phyloP scores from a whole-genome alignment of 2,888 invertebrate species.

The Xylocampa areola region DNA sequence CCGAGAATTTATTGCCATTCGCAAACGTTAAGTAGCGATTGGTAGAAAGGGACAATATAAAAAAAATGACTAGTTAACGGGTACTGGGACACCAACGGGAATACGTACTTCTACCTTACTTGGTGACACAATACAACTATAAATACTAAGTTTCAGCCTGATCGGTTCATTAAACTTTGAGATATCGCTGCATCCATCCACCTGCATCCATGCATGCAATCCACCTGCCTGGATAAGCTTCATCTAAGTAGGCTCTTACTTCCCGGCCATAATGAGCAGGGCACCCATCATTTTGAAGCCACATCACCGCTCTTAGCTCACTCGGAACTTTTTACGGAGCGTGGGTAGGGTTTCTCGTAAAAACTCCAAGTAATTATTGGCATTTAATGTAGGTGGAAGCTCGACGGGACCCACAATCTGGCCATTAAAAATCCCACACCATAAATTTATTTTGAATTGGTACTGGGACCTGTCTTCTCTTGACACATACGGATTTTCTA shows the following conservation, averaged over 20 bases:
- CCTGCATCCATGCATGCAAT: no score
- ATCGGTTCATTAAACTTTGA: no score
- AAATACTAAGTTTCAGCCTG: no score
- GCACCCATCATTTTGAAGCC: constrained; percentile 26
- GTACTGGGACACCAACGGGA: no score
- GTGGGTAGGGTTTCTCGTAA: constrained; percentile 8
- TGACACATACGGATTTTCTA: constrained; percentile 34
- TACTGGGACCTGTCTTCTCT: constrained; percentile 37
- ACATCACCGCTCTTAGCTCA: constrained; percentile 13
- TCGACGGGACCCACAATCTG: constrained; percentile 49
- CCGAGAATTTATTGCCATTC: background rate
- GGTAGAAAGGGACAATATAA: background rate
- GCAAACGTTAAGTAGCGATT: background rate
- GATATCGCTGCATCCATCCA: no score
- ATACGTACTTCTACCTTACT: constrained; percentile 1
- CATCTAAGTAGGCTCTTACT: constrained; percentile 3
- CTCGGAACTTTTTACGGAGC: constrained; percentile 13
- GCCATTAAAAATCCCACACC: constrained; percentile 49
- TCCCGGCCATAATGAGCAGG: constrained; percentile 10
- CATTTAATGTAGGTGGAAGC: constrained; percentile 24
- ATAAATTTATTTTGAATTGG: constrained; percentile 50
- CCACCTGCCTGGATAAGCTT: constrained; percentile 9
- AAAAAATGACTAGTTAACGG: background rate
- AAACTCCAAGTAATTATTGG: constrained; percentile 15
- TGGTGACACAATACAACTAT: no score